Evolutionary conservation across 2,888 invertebrate genomes (phyloP).

Genomic region (Papilio protenor): DNA sequence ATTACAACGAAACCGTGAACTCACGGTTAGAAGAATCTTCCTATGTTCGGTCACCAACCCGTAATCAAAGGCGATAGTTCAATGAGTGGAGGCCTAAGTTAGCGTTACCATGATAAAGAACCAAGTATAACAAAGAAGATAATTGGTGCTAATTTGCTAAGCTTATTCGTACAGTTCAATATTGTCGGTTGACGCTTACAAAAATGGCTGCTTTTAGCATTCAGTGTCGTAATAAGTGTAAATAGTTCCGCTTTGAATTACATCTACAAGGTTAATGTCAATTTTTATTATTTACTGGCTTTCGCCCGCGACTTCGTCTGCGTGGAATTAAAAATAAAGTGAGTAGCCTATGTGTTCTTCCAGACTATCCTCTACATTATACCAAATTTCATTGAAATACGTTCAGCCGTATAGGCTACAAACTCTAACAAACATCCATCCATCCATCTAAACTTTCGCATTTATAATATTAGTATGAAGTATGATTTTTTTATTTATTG

Average conservation of each 20-base stretch:
- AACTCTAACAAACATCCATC: too few relatives aligned
- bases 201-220: conserved; percentile 30
- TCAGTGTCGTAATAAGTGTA: conserved; percentile 19
- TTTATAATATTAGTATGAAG: too few relatives aligned
- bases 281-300: too few relatives aligned
- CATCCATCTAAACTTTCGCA: too few relatives aligned
- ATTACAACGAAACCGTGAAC: background rate
- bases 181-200: background rate
- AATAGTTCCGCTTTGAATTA: background rate
- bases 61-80: background rate
- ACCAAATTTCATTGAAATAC: too few relatives aligned
- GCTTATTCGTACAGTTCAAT: background rate
- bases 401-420: too few relatives aligned
- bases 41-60: background rate
- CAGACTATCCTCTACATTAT: too few relatives aligned
- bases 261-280: conserved; percentile 26
- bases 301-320: too few relatives aligned
- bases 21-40: background rate
- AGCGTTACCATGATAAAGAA: background rate
- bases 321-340: too few relatives aligned
- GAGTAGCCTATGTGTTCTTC: too few relatives aligned
- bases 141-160: background rate
- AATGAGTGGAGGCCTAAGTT: background rate
- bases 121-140: background rate
- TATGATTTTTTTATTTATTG: too few relatives aligned